Evolutionary conservation across 92 coral and sea anemone genomes (phyloP).

Genomic region (Phenganax marumi): DNA sequence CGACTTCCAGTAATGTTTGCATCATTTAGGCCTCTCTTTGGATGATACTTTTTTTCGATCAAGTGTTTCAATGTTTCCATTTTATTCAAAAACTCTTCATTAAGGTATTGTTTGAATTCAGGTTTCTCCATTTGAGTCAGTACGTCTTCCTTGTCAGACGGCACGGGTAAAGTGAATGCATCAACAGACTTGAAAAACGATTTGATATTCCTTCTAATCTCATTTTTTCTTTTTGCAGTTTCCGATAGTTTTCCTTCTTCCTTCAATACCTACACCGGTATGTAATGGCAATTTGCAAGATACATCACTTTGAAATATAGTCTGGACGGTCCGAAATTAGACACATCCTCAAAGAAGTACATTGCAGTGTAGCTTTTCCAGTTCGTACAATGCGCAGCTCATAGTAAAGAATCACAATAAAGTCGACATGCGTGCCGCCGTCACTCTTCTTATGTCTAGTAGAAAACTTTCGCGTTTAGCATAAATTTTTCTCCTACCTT

Average conservation of each 20-base stretch:
- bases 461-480: too few species aligned
- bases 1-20: conserved; percentile 30
- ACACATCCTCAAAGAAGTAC: too few species aligned
- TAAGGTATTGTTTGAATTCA: conserved; percentile 13
- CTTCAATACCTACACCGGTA: conserved; percentile 5
- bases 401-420: too few species aligned
- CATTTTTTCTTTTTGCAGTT: conserved; percentile 21
- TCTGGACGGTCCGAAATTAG: too few species aligned
- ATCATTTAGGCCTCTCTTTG: conserved; percentile 28
- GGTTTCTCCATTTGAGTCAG: conserved; percentile 29
- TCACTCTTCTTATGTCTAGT: too few species aligned
- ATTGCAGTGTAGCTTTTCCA: too few species aligned
- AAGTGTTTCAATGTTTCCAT: conserved; percentile 15
- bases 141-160: conserved; percentile 29
- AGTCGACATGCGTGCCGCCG: too few species aligned
- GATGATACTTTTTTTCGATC: conserved; percentile 16
- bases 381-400: too few species aligned
- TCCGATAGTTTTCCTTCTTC: conserved; percentile 4
- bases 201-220: conserved; percentile 31
- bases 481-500: conserved; percentile 2
- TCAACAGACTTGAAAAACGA: conserved; percentile 35
- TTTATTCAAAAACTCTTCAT: conserved; percentile 18
- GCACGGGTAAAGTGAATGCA: conserved; percentile 28
- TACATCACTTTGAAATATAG: too few species aligned
- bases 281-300: too few species aligned